A percentile compares a stretch with the other conserved stretches of the same genome.
These are phyloP conservation scores for Sinocyclocheilus anophthalmus DNA, from an alignment of 2,113 vertebrate genomes.

Conservation along the genomic window DNA sequence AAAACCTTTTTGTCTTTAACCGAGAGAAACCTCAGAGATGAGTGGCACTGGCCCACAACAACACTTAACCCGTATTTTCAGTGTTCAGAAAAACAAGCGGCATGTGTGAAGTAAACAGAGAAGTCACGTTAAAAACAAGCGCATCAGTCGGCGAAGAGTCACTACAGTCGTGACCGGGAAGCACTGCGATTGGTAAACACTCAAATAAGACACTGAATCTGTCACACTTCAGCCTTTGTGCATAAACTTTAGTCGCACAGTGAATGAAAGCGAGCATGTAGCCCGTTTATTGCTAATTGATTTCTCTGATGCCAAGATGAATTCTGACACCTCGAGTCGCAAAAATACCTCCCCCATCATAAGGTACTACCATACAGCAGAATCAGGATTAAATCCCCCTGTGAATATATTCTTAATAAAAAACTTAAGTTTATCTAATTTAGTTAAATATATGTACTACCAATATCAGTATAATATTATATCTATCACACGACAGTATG, in stretches of 20 bases:
- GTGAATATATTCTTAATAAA: too few species aligned
- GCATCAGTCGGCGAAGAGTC: neutral
- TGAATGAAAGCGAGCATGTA: too few species aligned
- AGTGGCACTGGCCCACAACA: slow-evolving; percentile 24
- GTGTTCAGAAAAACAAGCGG: slow-evolving; percentile 12
- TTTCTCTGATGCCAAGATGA: slow-evolving; percentile 14
- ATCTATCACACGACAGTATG: too few species aligned
- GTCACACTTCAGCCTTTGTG: neutral
- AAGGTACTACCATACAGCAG: slow-evolving; percentile 1
- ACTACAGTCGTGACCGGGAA: neutral
- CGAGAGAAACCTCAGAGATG: slow-evolving; percentile 18
- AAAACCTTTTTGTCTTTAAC: slow-evolving; percentile 7
- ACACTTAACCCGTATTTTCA: slow-evolving; percentile 32
- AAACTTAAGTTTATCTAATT: too few species aligned
- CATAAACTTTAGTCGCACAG: neutral
- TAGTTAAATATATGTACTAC: too few species aligned
- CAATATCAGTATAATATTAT: too few species aligned
- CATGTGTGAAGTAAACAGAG: slow-evolving; percentile 49
- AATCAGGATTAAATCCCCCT: too few species aligned
- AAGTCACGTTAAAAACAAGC: slow-evolving; percentile 29
- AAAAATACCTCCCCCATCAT: slow-evolving; percentile 37
- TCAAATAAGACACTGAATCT: neutral
- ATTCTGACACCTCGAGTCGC: slow-evolving; percentile 35
- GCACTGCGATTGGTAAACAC: neutral
- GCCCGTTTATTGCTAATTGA: neutral